Evolutionary conservation across 2,797 vertebrate genomes (phyloP).

Genomic region (Potorous gilbertii): DNA sequence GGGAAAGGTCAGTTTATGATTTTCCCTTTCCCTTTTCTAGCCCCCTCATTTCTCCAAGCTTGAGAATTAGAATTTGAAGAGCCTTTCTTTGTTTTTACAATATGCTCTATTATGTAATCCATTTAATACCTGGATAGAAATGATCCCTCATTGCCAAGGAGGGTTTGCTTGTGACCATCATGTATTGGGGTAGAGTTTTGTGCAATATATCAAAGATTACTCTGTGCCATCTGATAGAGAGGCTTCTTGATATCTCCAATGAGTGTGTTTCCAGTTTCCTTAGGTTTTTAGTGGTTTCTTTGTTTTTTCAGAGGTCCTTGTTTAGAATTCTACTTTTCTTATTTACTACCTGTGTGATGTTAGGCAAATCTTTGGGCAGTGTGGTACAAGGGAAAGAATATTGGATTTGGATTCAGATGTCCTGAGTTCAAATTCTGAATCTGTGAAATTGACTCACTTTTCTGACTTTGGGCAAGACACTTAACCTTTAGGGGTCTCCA

Average conservation of each 20-base stretch:
- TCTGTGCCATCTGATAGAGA: constrained; percentile 15
- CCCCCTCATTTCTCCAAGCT: constrained; percentile 35
- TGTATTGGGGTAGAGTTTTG: constrained; percentile 24
- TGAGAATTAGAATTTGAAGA: constrained; percentile 31
- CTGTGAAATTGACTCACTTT: neutral
- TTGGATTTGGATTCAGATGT: neutral
- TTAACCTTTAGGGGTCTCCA: neutral
- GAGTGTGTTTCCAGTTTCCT: constrained; percentile 69
- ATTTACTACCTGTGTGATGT: neutral
- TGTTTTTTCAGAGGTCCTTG: neutral
- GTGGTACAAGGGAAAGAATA: neutral
- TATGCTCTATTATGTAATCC: constrained; percentile 51
- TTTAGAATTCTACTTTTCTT: constrained; percentile 34
- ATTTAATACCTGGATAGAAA: constrained; percentile 75
- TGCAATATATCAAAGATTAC: too few relatives aligned
- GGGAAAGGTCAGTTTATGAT: constrained; percentile 58
- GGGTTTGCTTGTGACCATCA: constrained; percentile 5
- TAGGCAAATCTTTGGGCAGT: neutral
- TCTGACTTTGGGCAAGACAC: neutral
- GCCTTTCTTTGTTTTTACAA: constrained; percentile 53
- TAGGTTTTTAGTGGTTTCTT: constrained; percentile 70
- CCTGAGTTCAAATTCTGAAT: neutral
- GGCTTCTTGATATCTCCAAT: constrained; percentile 42
- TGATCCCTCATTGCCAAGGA: constrained; percentile 59
- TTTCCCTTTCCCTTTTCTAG: constrained; percentile 46